These are phyloP conservation scores for Aleiodes leptofemur DNA, from an alignment of 2,888 invertebrate species.

Conservation along the genomic window DNA sequence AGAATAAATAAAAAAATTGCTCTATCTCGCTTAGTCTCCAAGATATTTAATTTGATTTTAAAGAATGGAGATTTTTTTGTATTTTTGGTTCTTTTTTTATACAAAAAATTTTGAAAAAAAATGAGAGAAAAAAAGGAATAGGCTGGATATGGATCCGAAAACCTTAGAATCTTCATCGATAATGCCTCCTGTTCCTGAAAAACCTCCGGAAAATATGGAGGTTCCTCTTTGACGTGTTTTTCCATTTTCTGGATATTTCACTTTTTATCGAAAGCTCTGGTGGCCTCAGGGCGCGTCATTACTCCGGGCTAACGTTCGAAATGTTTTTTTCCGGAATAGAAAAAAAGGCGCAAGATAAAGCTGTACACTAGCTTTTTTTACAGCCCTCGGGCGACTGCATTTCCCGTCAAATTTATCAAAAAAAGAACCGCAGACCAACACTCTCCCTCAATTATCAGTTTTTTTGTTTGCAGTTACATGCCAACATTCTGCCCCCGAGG, in stretches of 20 bases:
- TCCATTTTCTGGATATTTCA: conserved; percentile 6
- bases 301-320: conserved; percentile 2
- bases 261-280: not conserved
- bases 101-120: too few relatives aligned
- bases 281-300: not conserved
- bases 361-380: not conserved
- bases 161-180: too few relatives aligned
- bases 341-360: conserved; percentile 7
- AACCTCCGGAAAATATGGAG: not conserved
- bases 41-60: too few relatives aligned
- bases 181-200: not conserved
- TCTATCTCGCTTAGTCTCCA: too few relatives aligned
- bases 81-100: too few relatives aligned
- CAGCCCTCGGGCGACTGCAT: conserved; percentile 14
- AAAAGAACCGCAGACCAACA: conserved; percentile 16
- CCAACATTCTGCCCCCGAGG: not conserved
- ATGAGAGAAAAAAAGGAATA: too few relatives aligned
- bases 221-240: not conserved
- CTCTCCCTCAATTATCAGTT: conserved; percentile 15
- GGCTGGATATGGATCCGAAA: too few relatives aligned
- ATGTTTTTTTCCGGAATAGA: not conserved
- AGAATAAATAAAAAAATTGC: too few relatives aligned
- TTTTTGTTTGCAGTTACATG: not conserved
- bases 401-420: conserved; percentile 11
- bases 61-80: too few relatives aligned